phyloP scores from a whole-genome alignment of 2,888 invertebrate species.

The Polydrusus tereticollis region DNA sequence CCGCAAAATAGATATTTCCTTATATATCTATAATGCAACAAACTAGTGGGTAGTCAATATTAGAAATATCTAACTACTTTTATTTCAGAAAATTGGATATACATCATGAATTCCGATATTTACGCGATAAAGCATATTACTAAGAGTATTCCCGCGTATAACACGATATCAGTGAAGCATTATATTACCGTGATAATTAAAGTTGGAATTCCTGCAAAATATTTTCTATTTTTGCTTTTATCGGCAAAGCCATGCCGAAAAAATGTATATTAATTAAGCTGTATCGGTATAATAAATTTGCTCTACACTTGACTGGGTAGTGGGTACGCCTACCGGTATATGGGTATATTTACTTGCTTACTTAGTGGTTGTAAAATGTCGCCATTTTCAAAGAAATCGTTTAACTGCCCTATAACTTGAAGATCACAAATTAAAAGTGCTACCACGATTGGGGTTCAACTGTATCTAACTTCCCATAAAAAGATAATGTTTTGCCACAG shows the following conservation, averaged over 20 bases:
- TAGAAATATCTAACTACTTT: background rate
- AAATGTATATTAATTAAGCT: constrained; percentile 40
- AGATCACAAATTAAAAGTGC: too few species aligned
- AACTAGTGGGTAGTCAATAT: too few species aligned
- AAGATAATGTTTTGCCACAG: too few species aligned
- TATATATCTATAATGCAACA: too few species aligned
- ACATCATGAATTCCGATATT: constrained; percentile 45
- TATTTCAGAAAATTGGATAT: constrained; percentile 33
- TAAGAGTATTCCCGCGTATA: constrained; percentile 38
- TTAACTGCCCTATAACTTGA: too few species aligned
- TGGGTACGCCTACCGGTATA: background rate
- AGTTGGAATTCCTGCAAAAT: constrained; percentile 36
- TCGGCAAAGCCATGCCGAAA: constrained; percentile 1
- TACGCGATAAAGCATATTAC: constrained; percentile 35
- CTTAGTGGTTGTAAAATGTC: too few species aligned
- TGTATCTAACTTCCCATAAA: too few species aligned
- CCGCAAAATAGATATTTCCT: too few species aligned
- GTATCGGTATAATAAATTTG: constrained; percentile 41
- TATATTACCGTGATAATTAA: constrained; percentile 46
- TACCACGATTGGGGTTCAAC: too few species aligned
- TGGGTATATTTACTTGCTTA: too few species aligned
- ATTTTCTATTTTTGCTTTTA: constrained; percentile 43
- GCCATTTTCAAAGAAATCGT: too few species aligned
- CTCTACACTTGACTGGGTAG: constrained; percentile 34
- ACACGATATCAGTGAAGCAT: constrained; percentile 42